Conservation (phyloP, 2,797 vertebrate species). For the Sphenopsis melanotis region DNA sequence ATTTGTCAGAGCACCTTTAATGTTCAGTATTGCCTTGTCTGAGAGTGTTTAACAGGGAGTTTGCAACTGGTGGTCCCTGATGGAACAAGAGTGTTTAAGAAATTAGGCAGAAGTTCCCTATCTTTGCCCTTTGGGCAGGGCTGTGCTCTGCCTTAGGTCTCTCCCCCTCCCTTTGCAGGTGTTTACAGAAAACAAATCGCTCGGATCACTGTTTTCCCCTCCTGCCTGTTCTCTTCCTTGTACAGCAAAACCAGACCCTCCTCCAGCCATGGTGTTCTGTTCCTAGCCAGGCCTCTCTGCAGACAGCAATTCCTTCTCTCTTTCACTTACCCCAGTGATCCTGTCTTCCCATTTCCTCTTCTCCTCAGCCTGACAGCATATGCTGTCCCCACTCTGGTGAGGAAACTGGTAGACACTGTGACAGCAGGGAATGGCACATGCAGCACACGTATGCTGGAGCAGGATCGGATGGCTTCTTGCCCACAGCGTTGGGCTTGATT, state of each 20-base stretch:
- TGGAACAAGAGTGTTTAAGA: background rate
- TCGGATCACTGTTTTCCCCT: background rate
- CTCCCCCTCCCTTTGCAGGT: background rate
- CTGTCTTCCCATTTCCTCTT: background rate
- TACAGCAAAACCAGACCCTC: background rate
- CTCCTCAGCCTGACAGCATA: background rate
- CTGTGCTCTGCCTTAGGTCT: background rate
- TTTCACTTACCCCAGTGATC: background rate
- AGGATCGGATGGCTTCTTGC: background rate
- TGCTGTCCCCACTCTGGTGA: background rate
- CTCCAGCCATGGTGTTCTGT: background rate
- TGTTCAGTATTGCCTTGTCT: background rate
- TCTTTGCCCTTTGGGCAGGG: background rate
- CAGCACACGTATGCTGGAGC: background rate
- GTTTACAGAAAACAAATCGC: background rate
- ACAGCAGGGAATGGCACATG: background rate
- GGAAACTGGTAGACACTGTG: background rate
- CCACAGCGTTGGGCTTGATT: background rate
- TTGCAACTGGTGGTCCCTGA: background rate
- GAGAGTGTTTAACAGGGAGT: background rate
- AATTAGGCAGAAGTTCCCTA: background rate
- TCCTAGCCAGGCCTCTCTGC: background rate
- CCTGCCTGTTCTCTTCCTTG: background rate
- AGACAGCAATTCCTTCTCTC: background rate
- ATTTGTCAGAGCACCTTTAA: background rate